phyloP scores from a whole-genome alignment of 1,140 invertebrate genomes.

The Panagrolaimus sp. region DNA sequence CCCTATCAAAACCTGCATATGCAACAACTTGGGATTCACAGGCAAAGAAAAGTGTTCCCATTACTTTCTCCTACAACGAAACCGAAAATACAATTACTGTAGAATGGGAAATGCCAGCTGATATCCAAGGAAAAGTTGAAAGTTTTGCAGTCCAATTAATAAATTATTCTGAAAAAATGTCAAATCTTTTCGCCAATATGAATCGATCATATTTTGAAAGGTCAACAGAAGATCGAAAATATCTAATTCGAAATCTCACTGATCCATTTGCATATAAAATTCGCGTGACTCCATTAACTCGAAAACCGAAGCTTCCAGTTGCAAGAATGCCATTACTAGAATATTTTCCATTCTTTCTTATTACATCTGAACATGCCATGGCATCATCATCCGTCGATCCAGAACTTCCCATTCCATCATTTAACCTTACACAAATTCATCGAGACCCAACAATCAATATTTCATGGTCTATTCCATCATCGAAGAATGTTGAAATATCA shows the following conservation, averaged over 20 bases:
- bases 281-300: not conserved
- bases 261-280: constrained; percentile 4
- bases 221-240: not conserved
- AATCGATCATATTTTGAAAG: not conserved
- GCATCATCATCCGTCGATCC: not conserved
- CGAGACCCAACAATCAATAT: not conserved
- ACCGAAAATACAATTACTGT: not conserved
- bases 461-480: not conserved
- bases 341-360: not conserved
- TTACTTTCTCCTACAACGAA: not conserved
- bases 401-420: not conserved
- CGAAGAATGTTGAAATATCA: not conserved
- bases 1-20: not conserved
- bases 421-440: not conserved
- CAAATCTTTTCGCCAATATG: not conserved
- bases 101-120: not conserved
- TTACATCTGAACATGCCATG: not conserved
- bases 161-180: not conserved
- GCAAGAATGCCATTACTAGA: not conserved
- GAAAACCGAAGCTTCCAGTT: not conserved
- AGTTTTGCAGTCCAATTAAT: not conserved
- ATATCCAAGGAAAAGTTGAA: not conserved
- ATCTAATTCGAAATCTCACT: not conserved
- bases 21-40: constrained; percentile 2
- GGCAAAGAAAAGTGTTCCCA: not conserved